phyloP scores from a whole-genome alignment of 2,113 vertebrate genomes.

The Seriola quinqueradiata region DNA sequence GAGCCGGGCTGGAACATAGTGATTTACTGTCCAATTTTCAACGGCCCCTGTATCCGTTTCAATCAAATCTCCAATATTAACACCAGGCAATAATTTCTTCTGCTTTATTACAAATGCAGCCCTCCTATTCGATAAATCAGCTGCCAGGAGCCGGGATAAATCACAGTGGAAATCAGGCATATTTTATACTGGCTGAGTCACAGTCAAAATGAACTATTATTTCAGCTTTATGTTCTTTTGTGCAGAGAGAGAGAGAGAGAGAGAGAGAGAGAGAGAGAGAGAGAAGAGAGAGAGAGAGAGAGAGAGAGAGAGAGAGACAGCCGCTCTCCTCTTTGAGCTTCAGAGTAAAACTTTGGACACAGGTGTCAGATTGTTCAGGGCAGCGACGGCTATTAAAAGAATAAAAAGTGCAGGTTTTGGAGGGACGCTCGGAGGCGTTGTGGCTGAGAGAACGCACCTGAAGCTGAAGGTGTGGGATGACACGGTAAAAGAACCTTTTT shows the following conservation, averaged over 20 bases:
- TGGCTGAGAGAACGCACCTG: not conserved
- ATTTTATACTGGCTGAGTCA: conserved; percentile 74
- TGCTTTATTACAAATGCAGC: conserved; percentile 79
- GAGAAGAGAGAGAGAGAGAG: not conserved
- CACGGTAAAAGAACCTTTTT: not conserved
- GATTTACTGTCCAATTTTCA: conserved; percentile 81
- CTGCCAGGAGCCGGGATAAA: conserved; percentile 62
- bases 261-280: too few relatives aligned
- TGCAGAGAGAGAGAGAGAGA: not conserved
- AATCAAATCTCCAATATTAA: conserved; percentile 84
- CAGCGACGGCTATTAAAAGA: not conserved
- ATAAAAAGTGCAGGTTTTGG: not conserved
- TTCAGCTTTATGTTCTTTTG: conserved; percentile 59
- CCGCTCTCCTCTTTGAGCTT: conserved; percentile 31
- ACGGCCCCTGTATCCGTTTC: conserved; percentile 77
- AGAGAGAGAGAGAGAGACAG: not conserved
- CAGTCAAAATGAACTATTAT: conserved; percentile 73
- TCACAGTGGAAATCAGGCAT: conserved; percentile 76
- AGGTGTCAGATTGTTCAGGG: conserved; percentile 8
- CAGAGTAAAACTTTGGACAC: conserved; percentile 42
- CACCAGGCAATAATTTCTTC: conserved; percentile 75
- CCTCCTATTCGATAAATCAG: conserved; percentile 74
- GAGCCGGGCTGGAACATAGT: conserved; percentile 66
- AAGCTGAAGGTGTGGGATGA: not conserved
- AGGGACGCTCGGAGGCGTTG: not conserved